Evolutionary conservation across 2,888 invertebrate species (phyloP), one percentile per base, ranked within the genome.

Genomic region (Nycteola revayana): DNA sequence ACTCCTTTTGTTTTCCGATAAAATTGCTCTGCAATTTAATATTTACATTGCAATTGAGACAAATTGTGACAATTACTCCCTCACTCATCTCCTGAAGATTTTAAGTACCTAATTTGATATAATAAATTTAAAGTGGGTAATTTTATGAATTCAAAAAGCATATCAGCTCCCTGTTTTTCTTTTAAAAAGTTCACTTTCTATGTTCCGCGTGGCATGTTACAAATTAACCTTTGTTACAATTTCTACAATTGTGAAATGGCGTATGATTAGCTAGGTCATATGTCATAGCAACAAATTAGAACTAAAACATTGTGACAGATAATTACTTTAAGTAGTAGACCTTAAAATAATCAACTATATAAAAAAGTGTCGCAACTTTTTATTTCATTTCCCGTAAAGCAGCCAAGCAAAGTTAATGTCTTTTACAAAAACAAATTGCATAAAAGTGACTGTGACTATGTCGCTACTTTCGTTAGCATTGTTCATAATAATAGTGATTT

Each of bases 251-350:
- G 66, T 59, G 57, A 67, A 68, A 73, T 70, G 66, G 66, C 55
- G 36, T 58, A 50, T 75, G 79, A 81, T 78, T 60, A 82, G 81
- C 68, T 81, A 59, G 87, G 86, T 85, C 85, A 81, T 81, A 78
- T 86, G 86, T 87, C 86, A 86, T 77, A 77, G 78, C 58, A 61
- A 71, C 50, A 49, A 56, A 57, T 53, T 54, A 42, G 52, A 44
- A 52, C 47, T 32, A 36, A 48, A 54, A 31, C 51, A 39, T 44
- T 59, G 60, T 66, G 75, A 75, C 68, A 64, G 31, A 47, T 57
- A 42, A 75, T 87, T 81, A 87, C 45, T 37, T 42, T 30, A 66
- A 32, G 49, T 74, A 83, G 42, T 67, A 62, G 71, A 82, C 73
- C 86, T 60, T 48, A 58, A 60, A 68, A 48, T 37, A 21, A 25